Evolutionary conservation across 53 echinoderm and acorn worm genomes (phyloP), one percentile per base, ranked within the genome.

Genomic region (Stichopus horrens): DNA sequence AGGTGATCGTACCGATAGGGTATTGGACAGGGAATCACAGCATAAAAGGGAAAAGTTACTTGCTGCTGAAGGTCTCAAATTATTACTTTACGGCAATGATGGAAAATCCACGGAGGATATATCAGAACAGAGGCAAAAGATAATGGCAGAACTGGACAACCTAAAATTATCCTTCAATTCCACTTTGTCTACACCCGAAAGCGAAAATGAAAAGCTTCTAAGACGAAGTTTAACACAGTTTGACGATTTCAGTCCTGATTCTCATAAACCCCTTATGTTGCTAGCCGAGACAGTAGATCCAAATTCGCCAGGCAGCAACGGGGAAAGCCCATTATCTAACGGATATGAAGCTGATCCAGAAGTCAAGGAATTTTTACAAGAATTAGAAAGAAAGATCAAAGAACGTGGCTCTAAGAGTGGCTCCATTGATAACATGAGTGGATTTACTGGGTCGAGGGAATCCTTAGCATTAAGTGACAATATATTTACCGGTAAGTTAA

Each of bases 271-370:
- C 5, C 79, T 54, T 16, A 16, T 52, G 5, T 79, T 79, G 0
- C 68, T 67, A 14, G 13, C 75, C 4, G 75, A 23, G 9, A 51
- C 21, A 9, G 19, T 75, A 19, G 51, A 21, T 8, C 75, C 75
- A 21, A 75, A 75, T 19, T 86, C 86, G 4, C 23, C 86, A 16
- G 73, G 73, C 20, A 86, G 86, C 19, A 86, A 86, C 21, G 86
- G 56, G 13, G 74, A 73, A 51, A 71, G 74, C 58, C 83, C 83
- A 58, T 10, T 63, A 73, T 86, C 86, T 7, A 86, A 71, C 71
- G 86, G 56, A 53, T 86, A 71, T 71, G 73, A 86, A 20, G 73
- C 86, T 73, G 86, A 86, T 86, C 86, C 86, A 52, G 86, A 86
- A 18, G 86, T 86, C 9, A 52, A 73, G 13, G 86, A 37, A 55